Evolutionary conservation across 2,797 vertebrate species (phyloP), one percentile per base, ranked within the genome.

Genomic region (Pempheris klunzingeri): DNA sequence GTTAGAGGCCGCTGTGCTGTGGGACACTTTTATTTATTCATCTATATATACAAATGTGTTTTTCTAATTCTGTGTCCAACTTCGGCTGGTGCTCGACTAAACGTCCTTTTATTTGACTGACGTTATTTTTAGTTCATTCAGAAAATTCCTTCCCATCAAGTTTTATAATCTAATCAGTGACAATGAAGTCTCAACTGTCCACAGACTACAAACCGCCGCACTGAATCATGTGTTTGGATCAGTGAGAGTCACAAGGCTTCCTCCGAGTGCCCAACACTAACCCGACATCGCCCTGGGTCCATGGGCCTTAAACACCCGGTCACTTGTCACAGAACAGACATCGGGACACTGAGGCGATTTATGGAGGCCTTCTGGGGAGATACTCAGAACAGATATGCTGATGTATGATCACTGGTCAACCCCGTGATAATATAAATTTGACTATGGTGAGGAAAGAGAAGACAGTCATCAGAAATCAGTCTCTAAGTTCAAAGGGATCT

Each of bases 171-270:
- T 12, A 10, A 52, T 53, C 38, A 36, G 36, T 57, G 20, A 64
- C 47, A 75, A 70, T 80, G 73, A 71, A 74, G 69, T 83, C 82
- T 82, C 44, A 49, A 30, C 50, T 85, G 67, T 76, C 76, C 52
- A 20, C 63, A 80, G 76, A 71, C 69, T 81, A 72, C 32, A 77
- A 74, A 65, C 59, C 70, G 46, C 58, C 63, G 41, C 70, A 79
- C 63, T 68, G 60, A 75, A 83, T 93, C 90, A 93, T 88, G 89
- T 92, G 92, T 90, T 67, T 60, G 62, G 78, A 63, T 65, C 74
- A 79, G 65, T 74, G 80, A 81, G 59, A 85, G 88, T 94, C 92
- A 93, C 89, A 90, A 90, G 92, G 81, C 69, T 63, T 28, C 22
- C 59, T 81, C 12, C 61, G 57, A 87, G 80, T 11, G 24, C 60